These are phyloP conservation scores for Bombus superbus DNA, from an alignment of 1,140 invertebrate genomes.

Conservation along the genomic window DNA sequence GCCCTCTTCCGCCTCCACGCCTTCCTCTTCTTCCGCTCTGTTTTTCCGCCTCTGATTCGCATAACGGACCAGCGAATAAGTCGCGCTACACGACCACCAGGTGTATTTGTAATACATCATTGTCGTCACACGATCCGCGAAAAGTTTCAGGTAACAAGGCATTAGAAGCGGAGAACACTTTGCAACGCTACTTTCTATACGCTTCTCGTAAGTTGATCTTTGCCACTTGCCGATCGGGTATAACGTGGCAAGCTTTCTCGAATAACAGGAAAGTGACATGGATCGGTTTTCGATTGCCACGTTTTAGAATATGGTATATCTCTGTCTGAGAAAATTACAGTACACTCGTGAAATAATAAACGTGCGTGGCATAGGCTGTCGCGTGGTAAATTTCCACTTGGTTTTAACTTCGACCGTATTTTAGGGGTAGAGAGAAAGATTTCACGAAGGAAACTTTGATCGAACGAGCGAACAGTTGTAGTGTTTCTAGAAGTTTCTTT, in stretches of 20 bases:
- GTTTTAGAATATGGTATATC: too few species aligned
- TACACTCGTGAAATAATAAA: too few species aligned
- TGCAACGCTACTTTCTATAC: not conserved
- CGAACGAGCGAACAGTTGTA: too few species aligned
- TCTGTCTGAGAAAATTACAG: too few species aligned
- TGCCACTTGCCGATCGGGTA: not conserved
- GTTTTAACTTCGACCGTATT: too few species aligned
- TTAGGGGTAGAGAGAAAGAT: too few species aligned
- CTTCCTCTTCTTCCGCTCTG: constrained; percentile 1
- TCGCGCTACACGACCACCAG: constrained; percentile 39
- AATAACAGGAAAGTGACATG: too few species aligned
- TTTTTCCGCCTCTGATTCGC: constrained; percentile 23
- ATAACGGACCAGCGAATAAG: constrained; percentile 53
- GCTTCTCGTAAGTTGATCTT: not conserved
- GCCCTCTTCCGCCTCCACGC: not conserved
- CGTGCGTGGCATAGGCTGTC: too few species aligned
- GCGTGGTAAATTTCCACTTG: too few species aligned
- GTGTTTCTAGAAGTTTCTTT: too few species aligned
- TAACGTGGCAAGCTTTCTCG: not conserved
- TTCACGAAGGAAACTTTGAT: too few species aligned
- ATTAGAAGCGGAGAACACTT: not conserved
- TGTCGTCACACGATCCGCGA: not conserved
- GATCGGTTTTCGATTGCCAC: too few species aligned
- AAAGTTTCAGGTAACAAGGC: not conserved
- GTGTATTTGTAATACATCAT: constrained; percentile 20